Percentiles rank a stretch among this genome's conserved stretches.
Conservation (phyloP, 2,113 vertebrate species). For the Barbus barbus region DNA sequence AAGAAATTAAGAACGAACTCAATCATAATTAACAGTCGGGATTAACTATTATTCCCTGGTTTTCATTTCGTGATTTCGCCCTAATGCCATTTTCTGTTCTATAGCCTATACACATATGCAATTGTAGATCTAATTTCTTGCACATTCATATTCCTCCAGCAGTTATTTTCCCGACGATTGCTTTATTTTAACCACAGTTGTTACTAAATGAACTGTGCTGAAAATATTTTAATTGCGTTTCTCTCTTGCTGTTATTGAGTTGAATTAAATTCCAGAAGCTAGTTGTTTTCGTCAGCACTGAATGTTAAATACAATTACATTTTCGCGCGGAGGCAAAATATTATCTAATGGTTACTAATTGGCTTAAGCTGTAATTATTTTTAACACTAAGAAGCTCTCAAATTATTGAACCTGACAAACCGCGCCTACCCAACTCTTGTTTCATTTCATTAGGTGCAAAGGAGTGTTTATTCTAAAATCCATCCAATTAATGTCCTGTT, state of each 20-base stretch:
- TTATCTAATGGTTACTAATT: slow-evolving; percentile 58
- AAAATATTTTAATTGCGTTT: slow-evolving; percentile 55
- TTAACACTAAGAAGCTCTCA: slow-evolving; percentile 56
- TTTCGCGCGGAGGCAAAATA: slow-evolving; percentile 57
- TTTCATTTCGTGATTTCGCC: slow-evolving; percentile 20
- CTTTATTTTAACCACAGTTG: slow-evolving; percentile 54
- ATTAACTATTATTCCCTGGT: slow-evolving; percentile 27
- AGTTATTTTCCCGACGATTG: slow-evolving; percentile 29
- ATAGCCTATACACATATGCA: neutral
- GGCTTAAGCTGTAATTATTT: slow-evolving; percentile 64
- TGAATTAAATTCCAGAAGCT: slow-evolving; percentile 54
- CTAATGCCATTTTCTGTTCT: neutral
- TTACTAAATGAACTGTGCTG: slow-evolving; percentile 59
- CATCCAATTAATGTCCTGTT: slow-evolving; percentile 55
- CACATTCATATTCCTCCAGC: slow-evolving; percentile 39
- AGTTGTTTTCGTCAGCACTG: slow-evolving; percentile 55
- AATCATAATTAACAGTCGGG: slow-evolving; percentile 19
- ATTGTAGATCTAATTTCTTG: slow-evolving; percentile 39
- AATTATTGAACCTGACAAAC: slow-evolving; percentile 68
- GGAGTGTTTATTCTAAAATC: slow-evolving; percentile 61
- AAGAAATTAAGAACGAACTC: slow-evolving; percentile 10
- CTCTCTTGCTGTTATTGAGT: slow-evolving; percentile 56
- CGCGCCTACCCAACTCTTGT: slow-evolving; percentile 62
- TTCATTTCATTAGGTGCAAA: slow-evolving; percentile 68
- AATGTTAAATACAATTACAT: slow-evolving; percentile 58